phyloP scores from a whole-genome alignment of 2,888 invertebrate genomes.

The Tetranychus truncatus region DNA sequence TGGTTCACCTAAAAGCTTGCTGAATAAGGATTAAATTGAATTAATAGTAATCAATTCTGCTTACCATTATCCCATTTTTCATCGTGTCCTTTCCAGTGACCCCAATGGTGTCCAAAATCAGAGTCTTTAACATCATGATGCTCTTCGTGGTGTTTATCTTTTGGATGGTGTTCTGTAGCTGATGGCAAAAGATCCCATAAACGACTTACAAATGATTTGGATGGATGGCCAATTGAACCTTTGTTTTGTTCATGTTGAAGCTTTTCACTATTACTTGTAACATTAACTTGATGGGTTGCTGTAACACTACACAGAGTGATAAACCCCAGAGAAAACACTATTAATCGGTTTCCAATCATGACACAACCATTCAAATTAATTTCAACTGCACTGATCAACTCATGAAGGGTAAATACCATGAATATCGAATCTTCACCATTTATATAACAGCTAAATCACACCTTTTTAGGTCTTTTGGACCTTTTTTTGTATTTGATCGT shows the following conservation, averaged over 20 bases:
- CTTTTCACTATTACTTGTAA: too few relatives aligned
- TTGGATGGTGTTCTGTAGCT: not conserved
- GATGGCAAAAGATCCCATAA: constrained; percentile 3
- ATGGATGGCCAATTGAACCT: not conserved
- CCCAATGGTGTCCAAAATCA: constrained; percentile 6
- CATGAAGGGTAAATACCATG: not conserved
- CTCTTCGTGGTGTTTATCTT: constrained; percentile 7
- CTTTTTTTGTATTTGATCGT: not conserved
- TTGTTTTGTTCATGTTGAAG: too few relatives aligned
- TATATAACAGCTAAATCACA: not conserved
- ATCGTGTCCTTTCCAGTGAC: constrained; percentile 1
- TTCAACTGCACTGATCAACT: not conserved
- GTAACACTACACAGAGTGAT: too few relatives aligned
- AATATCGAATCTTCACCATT: not conserved
- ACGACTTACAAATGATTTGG: not conserved
- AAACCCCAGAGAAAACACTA: not conserved
- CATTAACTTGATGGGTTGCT: too few relatives aligned
- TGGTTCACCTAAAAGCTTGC: too few relatives aligned
- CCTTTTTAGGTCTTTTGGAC: not conserved
- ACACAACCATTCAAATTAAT: not conserved
- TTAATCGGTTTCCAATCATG: not conserved
- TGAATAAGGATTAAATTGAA: too few relatives aligned
- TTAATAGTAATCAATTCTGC: not conserved
- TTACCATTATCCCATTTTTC: not conserved
- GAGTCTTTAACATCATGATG: not conserved